A percentile compares a stretch with the other conserved stretches of the same genome.
These are phyloP conservation scores for Rissa tridactyla DNA, from an alignment of 2,113 vertebrate genomes.

Conservation along the genomic window DNA sequence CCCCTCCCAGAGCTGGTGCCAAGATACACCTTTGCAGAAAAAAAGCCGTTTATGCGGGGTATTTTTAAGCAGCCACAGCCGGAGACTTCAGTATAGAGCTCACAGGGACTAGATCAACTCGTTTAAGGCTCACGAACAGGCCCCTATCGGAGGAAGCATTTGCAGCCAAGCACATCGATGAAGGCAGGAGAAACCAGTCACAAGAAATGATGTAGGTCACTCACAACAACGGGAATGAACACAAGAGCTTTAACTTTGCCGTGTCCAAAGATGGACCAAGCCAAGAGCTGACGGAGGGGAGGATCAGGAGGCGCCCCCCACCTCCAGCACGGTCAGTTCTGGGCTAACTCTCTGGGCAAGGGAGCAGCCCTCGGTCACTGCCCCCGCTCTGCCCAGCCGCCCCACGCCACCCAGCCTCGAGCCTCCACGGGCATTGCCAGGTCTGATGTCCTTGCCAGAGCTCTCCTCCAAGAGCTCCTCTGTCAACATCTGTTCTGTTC, in stretches of 20 bases:
- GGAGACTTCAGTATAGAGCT: not conserved
- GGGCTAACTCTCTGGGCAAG: not conserved
- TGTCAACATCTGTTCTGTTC: not conserved
- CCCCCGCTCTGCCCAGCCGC: not conserved
- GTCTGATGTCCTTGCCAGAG: not conserved
- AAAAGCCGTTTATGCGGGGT: not conserved
- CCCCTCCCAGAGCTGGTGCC: not conserved
- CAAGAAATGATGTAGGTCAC: not conserved
- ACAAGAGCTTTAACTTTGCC: not conserved
- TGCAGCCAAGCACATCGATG: not conserved
- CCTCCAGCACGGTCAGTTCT: not conserved
- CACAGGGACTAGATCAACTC: not conserved
- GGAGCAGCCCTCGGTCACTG: not conserved
- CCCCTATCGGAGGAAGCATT: not conserved
- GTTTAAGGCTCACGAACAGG: not conserved
- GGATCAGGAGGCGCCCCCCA: not conserved
- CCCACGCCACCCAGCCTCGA: not conserved
- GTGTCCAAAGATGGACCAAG: not conserved
- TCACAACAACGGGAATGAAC: not conserved
- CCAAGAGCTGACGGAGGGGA: not conserved
- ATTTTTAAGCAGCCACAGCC: not conserved
- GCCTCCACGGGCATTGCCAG: not conserved
- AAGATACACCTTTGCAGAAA: not conserved
- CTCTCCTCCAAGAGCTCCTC: not conserved
- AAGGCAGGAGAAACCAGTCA: not conserved